phyloP scores from a whole-genome alignment of 1,140 invertebrate species.

The Latrodectus geometricus region DNA sequence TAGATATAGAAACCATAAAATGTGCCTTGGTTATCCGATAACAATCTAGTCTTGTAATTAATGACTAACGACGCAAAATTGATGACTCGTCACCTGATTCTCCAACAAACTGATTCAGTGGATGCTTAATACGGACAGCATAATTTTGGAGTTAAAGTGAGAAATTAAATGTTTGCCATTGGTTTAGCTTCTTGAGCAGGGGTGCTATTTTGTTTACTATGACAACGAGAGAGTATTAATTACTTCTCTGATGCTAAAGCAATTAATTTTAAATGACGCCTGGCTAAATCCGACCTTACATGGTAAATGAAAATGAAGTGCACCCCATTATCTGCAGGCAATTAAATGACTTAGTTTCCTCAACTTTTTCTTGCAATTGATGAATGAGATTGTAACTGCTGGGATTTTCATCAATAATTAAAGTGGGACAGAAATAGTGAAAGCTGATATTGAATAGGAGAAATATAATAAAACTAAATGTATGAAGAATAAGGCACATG shows the following conservation, averaged over 20 bases:
- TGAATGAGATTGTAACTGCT: not conserved
- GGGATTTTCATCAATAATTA: no score
- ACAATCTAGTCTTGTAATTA: constrained; percentile 29
- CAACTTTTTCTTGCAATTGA: not conserved
- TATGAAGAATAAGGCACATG: no score
- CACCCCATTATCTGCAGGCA: constrained; percentile 3
- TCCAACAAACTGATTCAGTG: constrained; percentile 38
- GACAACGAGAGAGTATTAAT: constrained; percentile 38
- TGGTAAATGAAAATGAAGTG: constrained; percentile 35
- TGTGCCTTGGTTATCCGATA: no score
- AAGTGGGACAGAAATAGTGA: no score
- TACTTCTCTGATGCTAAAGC: constrained; percentile 25
- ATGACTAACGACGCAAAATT: constrained; percentile 42
- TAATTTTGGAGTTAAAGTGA: constrained; percentile 35
- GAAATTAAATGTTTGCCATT: constrained; percentile 52
- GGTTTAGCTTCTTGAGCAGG: constrained; percentile 23
- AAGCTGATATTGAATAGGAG: no score
- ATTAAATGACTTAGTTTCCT: constrained; percentile 10
- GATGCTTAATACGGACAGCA: constrained; percentile 44
- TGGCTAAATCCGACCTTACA: constrained; percentile 6
- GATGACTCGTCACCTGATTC: constrained; percentile 41
- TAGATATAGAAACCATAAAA: no score
- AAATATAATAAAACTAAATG: no score
- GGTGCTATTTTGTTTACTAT: constrained; percentile 33
- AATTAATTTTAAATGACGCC: constrained; percentile 50